Evolutionary conservation across 1,140 invertebrate genomes (phyloP).

Genomic region (Propsilocerus akamusi): DNA sequence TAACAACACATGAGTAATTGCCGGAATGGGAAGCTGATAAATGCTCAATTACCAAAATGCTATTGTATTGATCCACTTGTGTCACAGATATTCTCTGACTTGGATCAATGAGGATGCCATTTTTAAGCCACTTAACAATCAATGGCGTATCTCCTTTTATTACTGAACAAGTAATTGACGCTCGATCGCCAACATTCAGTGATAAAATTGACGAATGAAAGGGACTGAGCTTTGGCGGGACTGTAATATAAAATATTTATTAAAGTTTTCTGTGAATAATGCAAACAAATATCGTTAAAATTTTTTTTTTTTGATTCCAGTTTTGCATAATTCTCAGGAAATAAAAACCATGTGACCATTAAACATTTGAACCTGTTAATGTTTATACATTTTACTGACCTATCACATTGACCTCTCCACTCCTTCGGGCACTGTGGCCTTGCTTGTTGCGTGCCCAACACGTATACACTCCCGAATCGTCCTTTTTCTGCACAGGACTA

Average conservation of each 20-base stretch:
- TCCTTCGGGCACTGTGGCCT: conserved; percentile 46
- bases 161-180: conserved; percentile 55
- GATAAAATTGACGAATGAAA: conserved; percentile 50
- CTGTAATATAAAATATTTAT: conserved; percentile 37
- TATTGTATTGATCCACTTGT: conserved; percentile 57
- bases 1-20: conserved; percentile 54
- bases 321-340: not conserved
- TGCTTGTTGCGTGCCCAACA: conserved; percentile 58
- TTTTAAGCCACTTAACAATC: conserved; percentile 58
- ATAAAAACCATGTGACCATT: not conserved
- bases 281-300: no score
- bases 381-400: conserved; percentile 46
- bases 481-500: conserved; percentile 48
- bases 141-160: conserved; percentile 59
- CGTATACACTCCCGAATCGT: conserved; percentile 59
- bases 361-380: conserved; percentile 36
- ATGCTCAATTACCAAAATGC: conserved; percentile 58
- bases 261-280: no score
- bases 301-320: not conserved
- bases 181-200: conserved; percentile 55
- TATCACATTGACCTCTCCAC: conserved; percentile 53
- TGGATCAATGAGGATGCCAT: conserved; percentile 41
- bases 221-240: conserved; percentile 62
- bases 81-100: conserved; percentile 41
- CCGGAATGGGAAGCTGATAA: conserved; percentile 58